Conservation (phyloP, 2,888 invertebrate species). For the Melanostoma mellinum region DNA sequence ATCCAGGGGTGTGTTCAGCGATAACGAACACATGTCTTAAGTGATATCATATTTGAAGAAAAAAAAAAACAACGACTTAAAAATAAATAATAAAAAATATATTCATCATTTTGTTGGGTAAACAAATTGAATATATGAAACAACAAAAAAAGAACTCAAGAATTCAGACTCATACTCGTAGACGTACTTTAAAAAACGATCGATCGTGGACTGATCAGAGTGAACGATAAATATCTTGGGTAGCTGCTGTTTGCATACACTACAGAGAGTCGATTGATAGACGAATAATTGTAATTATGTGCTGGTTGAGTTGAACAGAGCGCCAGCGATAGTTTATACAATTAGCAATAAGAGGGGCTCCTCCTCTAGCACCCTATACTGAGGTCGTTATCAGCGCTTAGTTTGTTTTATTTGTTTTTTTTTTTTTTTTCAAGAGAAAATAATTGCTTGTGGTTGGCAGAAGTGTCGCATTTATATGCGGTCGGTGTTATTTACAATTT, state of each 20-base stretch:
- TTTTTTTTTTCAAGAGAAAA: constrained; percentile 43
- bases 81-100: constrained; percentile 7
- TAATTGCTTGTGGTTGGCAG: constrained; percentile 16
- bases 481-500: too few relatives aligned
- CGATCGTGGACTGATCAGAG: constrained; percentile 43
- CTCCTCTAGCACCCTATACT: neutral
- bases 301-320: constrained; percentile 19
- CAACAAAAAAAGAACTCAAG: neutral
- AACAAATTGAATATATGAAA: neutral
- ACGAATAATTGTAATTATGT: neutral
- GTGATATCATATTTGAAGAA: constrained; percentile 37
- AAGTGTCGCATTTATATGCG: too few relatives aligned
- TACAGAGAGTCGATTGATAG: constrained; percentile 15
- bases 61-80: neutral
- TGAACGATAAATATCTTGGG: constrained; percentile 30
- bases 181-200: constrained; percentile 43
- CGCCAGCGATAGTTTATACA: constrained; percentile 4
- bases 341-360: neutral
- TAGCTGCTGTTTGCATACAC: constrained; percentile 6
- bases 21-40: constrained; percentile 42
- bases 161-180: neutral
- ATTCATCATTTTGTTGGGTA: constrained; percentile 32
- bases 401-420: constrained; percentile 28
- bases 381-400: constrained; percentile 29
- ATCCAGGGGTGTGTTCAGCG: constrained; percentile 46